These are phyloP conservation scores for Slavum lentiscoides DNA, from an alignment of 2,888 invertebrate species.

Conservation along the genomic window DNA sequence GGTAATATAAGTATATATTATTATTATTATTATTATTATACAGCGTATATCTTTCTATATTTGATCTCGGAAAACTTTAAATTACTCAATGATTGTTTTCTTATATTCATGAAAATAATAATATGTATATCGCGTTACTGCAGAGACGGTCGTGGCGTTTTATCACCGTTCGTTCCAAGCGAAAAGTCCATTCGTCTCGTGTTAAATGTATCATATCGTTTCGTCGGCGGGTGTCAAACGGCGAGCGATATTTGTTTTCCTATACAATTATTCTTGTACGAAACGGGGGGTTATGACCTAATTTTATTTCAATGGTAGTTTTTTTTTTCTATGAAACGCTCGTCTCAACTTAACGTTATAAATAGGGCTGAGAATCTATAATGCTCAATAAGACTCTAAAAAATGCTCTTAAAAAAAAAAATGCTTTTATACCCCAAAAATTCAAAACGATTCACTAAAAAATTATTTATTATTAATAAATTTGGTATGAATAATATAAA, in stretches of 20 bases:
- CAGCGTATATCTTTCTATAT: background rate
- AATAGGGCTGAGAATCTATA: too few species aligned
- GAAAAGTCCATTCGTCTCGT: slow-evolving; percentile 13
- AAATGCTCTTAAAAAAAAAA: too few species aligned
- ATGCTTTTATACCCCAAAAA: too few species aligned
- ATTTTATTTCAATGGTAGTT: too few species aligned
- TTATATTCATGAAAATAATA: background rate
- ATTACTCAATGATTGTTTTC: slow-evolving; percentile 39
- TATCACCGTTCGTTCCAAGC: background rate
- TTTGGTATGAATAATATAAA: too few species aligned
- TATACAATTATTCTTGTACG: background rate
- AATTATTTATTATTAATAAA: too few species aligned
- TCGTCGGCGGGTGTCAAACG: background rate
- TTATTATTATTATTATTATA: background rate
- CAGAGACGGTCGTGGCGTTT: background rate
- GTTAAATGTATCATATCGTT: background rate
- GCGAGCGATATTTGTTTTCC: background rate
- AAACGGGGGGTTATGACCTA: background rate
- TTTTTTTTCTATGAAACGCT: too few species aligned
- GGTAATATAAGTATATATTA: too few species aligned
- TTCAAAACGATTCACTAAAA: too few species aligned
- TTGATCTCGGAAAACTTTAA: slow-evolving; percentile 24
- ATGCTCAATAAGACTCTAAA: too few species aligned
- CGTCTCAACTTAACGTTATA: too few species aligned
- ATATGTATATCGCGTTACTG: slow-evolving; percentile 12